Base-by-base conservation (phyloP, 2,888 invertebrate species). In the Ophion obscuratus region DNA sequence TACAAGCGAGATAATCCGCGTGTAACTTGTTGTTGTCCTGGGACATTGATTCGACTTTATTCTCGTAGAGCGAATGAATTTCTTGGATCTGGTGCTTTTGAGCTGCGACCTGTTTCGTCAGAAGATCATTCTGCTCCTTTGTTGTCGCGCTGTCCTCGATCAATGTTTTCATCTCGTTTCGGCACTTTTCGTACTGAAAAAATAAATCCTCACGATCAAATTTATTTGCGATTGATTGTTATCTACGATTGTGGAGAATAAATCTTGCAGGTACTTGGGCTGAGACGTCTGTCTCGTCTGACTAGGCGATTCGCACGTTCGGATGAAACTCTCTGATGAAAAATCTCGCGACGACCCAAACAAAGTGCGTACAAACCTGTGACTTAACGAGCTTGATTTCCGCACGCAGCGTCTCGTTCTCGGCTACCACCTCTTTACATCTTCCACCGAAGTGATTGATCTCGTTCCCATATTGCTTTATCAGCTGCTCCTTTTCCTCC, bases 1-100 rank as follows among this genome's bases (percentile, higher is more conserved):
- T 95, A 74, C 95, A 95, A 2, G 95, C 93, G 88, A 95, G 95
- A 89, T 96, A 96, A 90, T 96, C 96, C 20, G 96, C 95, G 82
- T 96, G 96, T 0, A 96, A 94, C 7, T 96, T 95, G 84, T 96
- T 95, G 90, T 96, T 96, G 92, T 96, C 96, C 0, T 96, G 94
- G 91, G 95, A 95, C 95, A 96, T 95, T 10, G 96, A 95, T 70
- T 96, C 95, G 89, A 96, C 96, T 94, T 97, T 97, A 90, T 96
- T 96, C 90, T 97, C 97, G 92, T 97, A 97, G 88, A 96, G 94
- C 70, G 96, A 96, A 91, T 97, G 96, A 20, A 97, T 96, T 90
- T 97, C 97, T 79, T 97, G 96, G 79, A 97, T 93, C 90, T 97
- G 97, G 75, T 96, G 96, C 92, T 97, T 97, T 24, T 97, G 96